Conservation (phyloP, 2,888 invertebrate species). For the Dioctria linearis region DNA sequence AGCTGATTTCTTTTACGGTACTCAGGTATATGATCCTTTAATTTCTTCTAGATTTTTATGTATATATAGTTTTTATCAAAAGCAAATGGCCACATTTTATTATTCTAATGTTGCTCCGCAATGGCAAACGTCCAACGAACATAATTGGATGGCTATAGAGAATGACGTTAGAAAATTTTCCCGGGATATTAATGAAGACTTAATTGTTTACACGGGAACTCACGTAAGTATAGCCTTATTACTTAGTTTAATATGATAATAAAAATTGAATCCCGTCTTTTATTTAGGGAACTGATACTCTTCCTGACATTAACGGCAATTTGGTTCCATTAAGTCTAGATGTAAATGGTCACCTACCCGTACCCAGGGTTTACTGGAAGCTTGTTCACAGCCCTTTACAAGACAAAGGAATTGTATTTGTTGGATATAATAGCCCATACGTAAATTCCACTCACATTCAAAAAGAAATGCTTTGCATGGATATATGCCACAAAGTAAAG, state of each 20-base stretch:
- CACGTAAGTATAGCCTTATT: slow-evolving; percentile 56
- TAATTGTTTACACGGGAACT: slow-evolving; percentile 68
- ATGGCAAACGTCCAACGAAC: slow-evolving; percentile 72
- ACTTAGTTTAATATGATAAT: neutral
- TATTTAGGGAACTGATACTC: slow-evolving; percentile 64
- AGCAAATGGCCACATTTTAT: slow-evolving; percentile 73
- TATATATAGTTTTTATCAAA: neutral
- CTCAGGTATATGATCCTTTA: slow-evolving; percentile 59
- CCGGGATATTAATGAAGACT: slow-evolving; percentile 56
- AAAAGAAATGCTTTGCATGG: slow-evolving; percentile 63
- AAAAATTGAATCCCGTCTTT: slow-evolving; percentile 1
- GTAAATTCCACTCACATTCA: slow-evolving; percentile 52
- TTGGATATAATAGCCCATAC: slow-evolving; percentile 71
- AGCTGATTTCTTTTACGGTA: slow-evolving; percentile 72
- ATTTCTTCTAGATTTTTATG: neutral
- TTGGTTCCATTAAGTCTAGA: slow-evolving; percentile 64
- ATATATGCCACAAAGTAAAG: slow-evolving; percentile 63
- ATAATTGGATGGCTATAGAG: slow-evolving; percentile 69
- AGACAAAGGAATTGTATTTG: slow-evolving; percentile 67
- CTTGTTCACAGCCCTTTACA: slow-evolving; percentile 67
- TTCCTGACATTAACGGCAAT: slow-evolving; percentile 64
- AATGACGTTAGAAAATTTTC: slow-evolving; percentile 63
- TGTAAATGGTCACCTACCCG: slow-evolving; percentile 62
- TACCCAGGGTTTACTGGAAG: slow-evolving; percentile 71
- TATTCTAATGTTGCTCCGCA: slow-evolving; percentile 74